These are phyloP conservation scores for Rhinatrema bivittatum DNA, from an alignment of 2,797 vertebrate genomes.

Conservation along the genomic window DNA sequence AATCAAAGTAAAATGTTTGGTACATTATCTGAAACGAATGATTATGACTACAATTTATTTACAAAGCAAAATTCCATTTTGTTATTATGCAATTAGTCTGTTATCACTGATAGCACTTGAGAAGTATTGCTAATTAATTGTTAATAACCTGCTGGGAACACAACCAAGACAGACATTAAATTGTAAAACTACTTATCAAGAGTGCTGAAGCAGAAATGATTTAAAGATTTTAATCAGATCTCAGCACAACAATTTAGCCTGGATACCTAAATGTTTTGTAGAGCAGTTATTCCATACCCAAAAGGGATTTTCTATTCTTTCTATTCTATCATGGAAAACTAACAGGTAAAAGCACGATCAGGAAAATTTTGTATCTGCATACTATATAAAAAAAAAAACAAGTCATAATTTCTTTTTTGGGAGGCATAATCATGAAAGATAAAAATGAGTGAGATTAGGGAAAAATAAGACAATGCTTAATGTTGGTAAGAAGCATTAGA, in stretches of 20 bases:
- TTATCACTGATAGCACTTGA: constrained; percentile 28
- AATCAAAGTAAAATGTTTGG: constrained; percentile 11
- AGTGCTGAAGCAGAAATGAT: constrained; percentile 47
- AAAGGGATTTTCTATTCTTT: no score
- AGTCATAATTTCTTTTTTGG: no score
- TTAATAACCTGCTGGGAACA: constrained; percentile 62
- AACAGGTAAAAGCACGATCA: no score
- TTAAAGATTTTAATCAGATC: constrained; percentile 57
- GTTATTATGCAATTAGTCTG: constrained; percentile 36
- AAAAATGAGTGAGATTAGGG: no score
- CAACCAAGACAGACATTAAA: constrained; percentile 49
- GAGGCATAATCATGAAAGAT: no score
- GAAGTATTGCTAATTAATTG: constrained; percentile 63
- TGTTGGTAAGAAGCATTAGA: no score
- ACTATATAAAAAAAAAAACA: no score
- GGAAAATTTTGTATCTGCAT: no score
- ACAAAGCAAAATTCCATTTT: constrained; percentile 32
- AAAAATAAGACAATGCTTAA: no score
- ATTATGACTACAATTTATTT: constrained; percentile 39
- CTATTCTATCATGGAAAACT: no score
- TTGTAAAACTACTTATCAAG: constrained; percentile 47
- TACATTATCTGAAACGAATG: constrained; percentile 29
- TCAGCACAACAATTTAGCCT: constrained; percentile 21
- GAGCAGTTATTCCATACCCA: constrained; percentile 4
- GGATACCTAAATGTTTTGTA: constrained; percentile 15